Evolutionary conservation across 1,140 invertebrate genomes (phyloP).

Genomic region (Theocolax elegans): DNA sequence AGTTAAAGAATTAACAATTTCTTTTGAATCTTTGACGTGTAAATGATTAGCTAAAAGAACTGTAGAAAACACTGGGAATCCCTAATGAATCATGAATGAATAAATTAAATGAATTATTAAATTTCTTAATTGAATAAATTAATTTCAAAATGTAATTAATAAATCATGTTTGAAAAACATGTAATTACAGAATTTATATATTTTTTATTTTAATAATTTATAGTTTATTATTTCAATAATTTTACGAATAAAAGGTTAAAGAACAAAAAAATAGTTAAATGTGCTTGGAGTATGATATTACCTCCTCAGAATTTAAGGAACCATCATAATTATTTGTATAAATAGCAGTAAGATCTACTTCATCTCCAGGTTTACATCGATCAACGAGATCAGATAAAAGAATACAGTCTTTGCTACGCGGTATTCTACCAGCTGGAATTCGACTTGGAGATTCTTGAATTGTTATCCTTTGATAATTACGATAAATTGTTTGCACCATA

Average conservation of each 20-base stretch:
- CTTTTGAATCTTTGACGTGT: slow-evolving; percentile 93
- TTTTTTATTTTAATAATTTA: too few relatives aligned
- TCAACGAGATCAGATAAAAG: slow-evolving; percentile 96
- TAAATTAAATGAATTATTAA: background rate
- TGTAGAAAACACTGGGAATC: slow-evolving; percentile 98
- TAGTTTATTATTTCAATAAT: background rate
- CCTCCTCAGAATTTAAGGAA: slow-evolving; percentile 93
- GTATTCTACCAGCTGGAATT: slow-evolving; percentile 95
- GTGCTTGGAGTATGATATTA: slow-evolving; percentile 45
- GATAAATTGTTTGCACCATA: slow-evolving; percentile 96
- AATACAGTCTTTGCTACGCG: slow-evolving; percentile 98
- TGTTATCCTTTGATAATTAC: slow-evolving; percentile 98
- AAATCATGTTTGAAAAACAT: too few relatives aligned
- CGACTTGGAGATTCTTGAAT: slow-evolving; percentile 95
- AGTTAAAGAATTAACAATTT: slow-evolving; percentile 88
- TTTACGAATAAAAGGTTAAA: too few relatives aligned
- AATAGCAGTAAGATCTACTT: slow-evolving; percentile 93
- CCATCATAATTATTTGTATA: slow-evolving; percentile 99
- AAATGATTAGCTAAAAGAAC: slow-evolving; percentile 97
- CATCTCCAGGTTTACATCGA: slow-evolving; percentile 97
- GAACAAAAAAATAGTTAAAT: too few relatives aligned
- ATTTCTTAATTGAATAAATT: too few relatives aligned
- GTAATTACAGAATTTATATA: too few relatives aligned
- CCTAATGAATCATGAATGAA: slow-evolving; percentile 57
- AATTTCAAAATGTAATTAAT: too few relatives aligned